These are phyloP conservation scores for Boloria euphrosyne DNA, from an alignment of 2,888 invertebrate genomes.

Conservation along the genomic window DNA sequence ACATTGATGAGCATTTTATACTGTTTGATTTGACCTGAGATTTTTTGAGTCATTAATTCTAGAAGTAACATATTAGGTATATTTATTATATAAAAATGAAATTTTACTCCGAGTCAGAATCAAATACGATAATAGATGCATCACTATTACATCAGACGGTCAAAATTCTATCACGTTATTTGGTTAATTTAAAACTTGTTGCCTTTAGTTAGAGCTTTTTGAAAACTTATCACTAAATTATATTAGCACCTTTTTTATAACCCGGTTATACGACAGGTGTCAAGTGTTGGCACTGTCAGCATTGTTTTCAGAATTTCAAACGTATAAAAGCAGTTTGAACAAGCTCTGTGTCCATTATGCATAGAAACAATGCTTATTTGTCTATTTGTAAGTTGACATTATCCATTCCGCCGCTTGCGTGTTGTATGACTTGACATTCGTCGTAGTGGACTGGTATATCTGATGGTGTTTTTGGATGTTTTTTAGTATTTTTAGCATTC, in stretches of 20 bases:
- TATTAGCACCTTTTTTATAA: conserved; percentile 29
- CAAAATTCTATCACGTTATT: neutral
- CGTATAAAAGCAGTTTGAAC: conserved; percentile 35
- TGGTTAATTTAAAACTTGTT: conserved; percentile 1
- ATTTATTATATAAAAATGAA: too few relatives aligned
- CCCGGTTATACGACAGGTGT: conserved; percentile 50
- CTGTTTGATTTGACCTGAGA: too few relatives aligned
- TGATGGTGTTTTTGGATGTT: neutral
- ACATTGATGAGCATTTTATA: too few relatives aligned
- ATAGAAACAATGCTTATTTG: conserved; percentile 37
- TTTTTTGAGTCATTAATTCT: too few relatives aligned
- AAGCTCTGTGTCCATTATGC: conserved; percentile 28
- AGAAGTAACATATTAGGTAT: too few relatives aligned
- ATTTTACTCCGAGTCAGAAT: too few relatives aligned
- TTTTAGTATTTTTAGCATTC: neutral
- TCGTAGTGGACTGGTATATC: conserved; percentile 2
- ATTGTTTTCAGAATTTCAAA: conserved; percentile 61
- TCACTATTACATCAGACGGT: too few relatives aligned
- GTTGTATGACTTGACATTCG: conserved; percentile 15
- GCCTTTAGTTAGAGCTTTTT: conserved; percentile 9
- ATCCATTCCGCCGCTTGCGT: conserved; percentile 28
- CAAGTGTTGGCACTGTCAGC: conserved; percentile 66
- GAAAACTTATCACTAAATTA: conserved; percentile 30
- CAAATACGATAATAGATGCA: too few relatives aligned
- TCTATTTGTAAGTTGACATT: conserved; percentile 37